Evolutionary conservation across 2,113 vertebrate species (phyloP).

Genomic region (Ariopsis seemanni): DNA sequence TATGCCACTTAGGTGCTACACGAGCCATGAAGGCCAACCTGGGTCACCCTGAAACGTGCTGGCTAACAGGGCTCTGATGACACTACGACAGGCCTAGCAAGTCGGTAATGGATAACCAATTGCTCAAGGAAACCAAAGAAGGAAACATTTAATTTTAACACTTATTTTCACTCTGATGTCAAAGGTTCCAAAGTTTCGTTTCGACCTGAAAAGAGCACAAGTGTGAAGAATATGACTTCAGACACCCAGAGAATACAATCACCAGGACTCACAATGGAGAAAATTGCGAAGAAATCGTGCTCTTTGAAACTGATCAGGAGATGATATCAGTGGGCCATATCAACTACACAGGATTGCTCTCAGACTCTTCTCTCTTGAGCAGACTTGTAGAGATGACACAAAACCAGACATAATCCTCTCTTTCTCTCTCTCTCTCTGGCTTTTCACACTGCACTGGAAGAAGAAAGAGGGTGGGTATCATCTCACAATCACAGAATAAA

Average conservation of each 20-base stretch:
- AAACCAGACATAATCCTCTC: conserved; percentile 6
- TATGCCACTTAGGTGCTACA: no score
- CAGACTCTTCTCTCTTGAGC: neutral
- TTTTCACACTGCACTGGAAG: neutral
- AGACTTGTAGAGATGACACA: conserved; percentile 3
- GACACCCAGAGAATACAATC: neutral
- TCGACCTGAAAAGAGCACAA: neutral
- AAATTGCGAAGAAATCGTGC: neutral
- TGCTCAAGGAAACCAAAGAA: no score
- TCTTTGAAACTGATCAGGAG: conserved; percentile 13
- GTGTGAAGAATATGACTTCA: neutral
- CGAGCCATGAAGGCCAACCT: no score
- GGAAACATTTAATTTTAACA: no score
- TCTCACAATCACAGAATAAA: neutral
- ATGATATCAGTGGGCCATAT: conserved; percentile 3
- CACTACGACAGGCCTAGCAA: no score
- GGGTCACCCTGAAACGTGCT: no score
- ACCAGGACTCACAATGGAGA: neutral
- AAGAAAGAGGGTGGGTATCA: neutral
- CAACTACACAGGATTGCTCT: neutral
- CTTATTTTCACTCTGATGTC: neutral
- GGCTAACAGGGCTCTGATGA: no score
- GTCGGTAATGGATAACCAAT: no score
- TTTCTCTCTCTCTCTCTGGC: neutral
- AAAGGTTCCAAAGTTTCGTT: neutral